These are phyloP conservation scores for Sylvia borin DNA, from an alignment of 2,797 vertebrate species.

Conservation along the genomic window DNA sequence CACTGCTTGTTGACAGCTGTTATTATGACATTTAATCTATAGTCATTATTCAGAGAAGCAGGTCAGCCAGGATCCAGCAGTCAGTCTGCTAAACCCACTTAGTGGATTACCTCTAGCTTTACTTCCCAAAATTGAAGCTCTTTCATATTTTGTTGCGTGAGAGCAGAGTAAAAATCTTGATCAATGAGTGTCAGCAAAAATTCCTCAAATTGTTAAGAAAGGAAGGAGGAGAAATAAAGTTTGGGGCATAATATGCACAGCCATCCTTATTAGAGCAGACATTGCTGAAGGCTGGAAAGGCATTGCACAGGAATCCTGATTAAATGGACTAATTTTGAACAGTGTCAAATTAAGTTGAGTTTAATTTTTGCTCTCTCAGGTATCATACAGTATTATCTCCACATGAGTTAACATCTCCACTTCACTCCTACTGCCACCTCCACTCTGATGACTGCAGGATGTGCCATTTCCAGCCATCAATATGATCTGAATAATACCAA, in stretches of 20 bases:
- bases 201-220: background rate
- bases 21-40: constrained; percentile 9
- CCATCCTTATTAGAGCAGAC: background rate
- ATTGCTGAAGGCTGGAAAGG: background rate
- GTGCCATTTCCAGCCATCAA: background rate
- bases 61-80: background rate
- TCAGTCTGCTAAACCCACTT: background rate
- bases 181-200: background rate
- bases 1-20: constrained; percentile 31
- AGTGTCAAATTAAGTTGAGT: rapidly evolving
- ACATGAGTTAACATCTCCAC: background rate
- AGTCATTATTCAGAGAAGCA: background rate
- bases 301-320: background rate
- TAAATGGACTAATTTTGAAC: background rate
- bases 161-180: background rate
- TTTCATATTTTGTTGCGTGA: background rate
- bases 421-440: background rate
- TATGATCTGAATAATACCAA: background rate
- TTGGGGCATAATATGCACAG: background rate
- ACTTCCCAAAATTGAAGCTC: background rate
- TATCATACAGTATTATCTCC: background rate
- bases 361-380: background rate
- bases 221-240: background rate
- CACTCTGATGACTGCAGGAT: background rate
- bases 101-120: background rate